Conservation (phyloP, 2,797 vertebrate species). For the Holocentrus rufus region DNA sequence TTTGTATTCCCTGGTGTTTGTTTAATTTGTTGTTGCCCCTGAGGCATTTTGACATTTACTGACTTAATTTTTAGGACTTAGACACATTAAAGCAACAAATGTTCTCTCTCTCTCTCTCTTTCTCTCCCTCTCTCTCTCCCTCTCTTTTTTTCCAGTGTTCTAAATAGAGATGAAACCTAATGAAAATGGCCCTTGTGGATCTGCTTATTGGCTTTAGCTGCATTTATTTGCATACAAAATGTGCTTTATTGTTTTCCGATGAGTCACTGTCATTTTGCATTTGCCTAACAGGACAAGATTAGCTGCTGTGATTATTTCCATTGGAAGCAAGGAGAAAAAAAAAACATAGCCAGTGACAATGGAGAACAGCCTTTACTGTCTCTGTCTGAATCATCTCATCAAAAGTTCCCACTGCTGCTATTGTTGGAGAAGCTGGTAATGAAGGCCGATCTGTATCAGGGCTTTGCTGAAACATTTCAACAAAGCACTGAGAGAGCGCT, state of each 20-base stretch:
- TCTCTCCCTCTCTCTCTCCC: too few species aligned
- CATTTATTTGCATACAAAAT: constrained; percentile 6
- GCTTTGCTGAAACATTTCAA: constrained; percentile 10
- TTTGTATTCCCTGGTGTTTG: not conserved
- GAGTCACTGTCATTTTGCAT: not conserved
- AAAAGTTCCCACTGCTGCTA: not conserved
- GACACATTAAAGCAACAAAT: constrained; percentile 4
- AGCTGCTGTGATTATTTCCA: not conserved
- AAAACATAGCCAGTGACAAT: not conserved
- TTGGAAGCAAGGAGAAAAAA: not conserved
- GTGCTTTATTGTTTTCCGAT: not conserved
- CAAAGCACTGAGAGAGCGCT: not conserved
- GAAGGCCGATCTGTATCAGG: not conserved
- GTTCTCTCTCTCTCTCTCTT: too few species aligned
- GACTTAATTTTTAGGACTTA: not conserved
- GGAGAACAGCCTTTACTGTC: not conserved
- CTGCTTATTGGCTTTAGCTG: not conserved
- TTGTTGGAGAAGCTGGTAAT: not conserved
- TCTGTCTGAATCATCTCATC: constrained; percentile 7
- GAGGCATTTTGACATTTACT: not conserved
- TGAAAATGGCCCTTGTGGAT: not conserved
- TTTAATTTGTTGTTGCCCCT: not conserved
- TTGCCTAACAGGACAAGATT: constrained; percentile 4
- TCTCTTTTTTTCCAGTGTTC: not conserved
- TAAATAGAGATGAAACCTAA: constrained; percentile 22